Percentiles rank a stretch among this genome's conserved stretches.
Evolutionary conservation across 2,113 vertebrate genomes (phyloP).

Genomic region (Pipra filicauda): DNA sequence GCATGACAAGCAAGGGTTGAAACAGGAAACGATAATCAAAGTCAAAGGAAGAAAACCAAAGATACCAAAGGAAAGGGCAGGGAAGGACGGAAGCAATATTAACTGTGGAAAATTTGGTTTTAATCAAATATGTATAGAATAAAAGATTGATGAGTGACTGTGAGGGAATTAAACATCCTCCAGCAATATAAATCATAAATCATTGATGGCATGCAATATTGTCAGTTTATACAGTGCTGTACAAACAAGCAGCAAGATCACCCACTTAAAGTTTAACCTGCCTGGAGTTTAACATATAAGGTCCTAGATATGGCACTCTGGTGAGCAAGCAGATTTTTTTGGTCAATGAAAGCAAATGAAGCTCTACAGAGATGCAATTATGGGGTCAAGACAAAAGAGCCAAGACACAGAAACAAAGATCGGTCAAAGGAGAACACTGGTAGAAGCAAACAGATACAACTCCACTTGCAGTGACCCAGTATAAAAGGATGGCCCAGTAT

Average conservation of each 20-base stretch:
- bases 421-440: not conserved
- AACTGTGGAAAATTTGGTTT: conserved; percentile 13
- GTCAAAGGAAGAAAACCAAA: not conserved
- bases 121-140: conserved; percentile 28
- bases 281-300: not conserved
- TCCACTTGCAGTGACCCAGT: not conserved
- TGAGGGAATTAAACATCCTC: conserved; percentile 26
- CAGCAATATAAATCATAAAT: conserved; percentile 31
- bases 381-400: not conserved
- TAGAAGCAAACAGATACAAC: not conserved
- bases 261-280: not conserved
- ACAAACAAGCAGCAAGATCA: conserved; percentile 10
- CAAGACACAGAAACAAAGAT: not conserved
- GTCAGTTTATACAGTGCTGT: conserved; percentile 7
- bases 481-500: not conserved
- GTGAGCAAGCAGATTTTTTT: not conserved
- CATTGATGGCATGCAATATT: not conserved
- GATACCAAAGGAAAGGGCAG: not conserved
- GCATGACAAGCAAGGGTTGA: not conserved
- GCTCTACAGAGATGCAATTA: not conserved
- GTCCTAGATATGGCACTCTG: not conserved
- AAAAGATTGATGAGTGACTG: conserved; percentile 41
- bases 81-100: not conserved
- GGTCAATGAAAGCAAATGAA: not conserved
- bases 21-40: not conserved